A percentile compares a stretch with the other conserved stretches of the same genome.
Conservation (phyloP, 2,113 vertebrate species). For the Sus scrofa region DNA sequence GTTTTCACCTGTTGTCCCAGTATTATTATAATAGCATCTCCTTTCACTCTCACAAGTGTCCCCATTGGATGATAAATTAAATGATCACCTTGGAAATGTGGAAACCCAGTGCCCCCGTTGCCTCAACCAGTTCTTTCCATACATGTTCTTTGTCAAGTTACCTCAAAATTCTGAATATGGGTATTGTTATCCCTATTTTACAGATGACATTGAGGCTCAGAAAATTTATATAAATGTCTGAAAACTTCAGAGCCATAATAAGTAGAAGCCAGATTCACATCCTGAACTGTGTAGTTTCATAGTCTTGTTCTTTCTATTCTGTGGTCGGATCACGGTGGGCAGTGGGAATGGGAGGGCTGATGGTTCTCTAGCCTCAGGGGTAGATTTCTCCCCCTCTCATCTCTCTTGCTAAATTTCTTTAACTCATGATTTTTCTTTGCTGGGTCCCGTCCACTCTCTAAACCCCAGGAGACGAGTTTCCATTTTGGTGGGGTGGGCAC, state of each 20-base stretch:
- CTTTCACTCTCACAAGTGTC: background rate
- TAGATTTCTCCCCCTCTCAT: background rate
- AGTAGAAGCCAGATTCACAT: background rate
- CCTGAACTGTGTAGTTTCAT: background rate
- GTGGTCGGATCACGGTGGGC: background rate
- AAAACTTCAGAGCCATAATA: background rate
- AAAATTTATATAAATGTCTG: background rate
- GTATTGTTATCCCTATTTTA: background rate
- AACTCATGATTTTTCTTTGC: background rate
- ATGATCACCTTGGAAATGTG: background rate
- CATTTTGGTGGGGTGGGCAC: background rate
- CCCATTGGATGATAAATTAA: background rate
- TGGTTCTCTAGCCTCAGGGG: background rate
- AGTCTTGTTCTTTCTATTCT: background rate
- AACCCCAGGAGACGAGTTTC: background rate
- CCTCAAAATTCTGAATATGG: background rate
- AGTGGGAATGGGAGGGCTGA: background rate
- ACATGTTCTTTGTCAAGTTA: background rate
- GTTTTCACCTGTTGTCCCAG: background rate
- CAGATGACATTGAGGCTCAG: background rate
- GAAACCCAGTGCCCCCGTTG: background rate
- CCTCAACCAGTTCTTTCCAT: background rate
- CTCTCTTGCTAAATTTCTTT: background rate
- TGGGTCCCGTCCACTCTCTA: background rate
- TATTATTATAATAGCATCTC: background rate